Conservation (phyloP, 2,797 vertebrate genomes). For the Scleropages formosus region DNA sequence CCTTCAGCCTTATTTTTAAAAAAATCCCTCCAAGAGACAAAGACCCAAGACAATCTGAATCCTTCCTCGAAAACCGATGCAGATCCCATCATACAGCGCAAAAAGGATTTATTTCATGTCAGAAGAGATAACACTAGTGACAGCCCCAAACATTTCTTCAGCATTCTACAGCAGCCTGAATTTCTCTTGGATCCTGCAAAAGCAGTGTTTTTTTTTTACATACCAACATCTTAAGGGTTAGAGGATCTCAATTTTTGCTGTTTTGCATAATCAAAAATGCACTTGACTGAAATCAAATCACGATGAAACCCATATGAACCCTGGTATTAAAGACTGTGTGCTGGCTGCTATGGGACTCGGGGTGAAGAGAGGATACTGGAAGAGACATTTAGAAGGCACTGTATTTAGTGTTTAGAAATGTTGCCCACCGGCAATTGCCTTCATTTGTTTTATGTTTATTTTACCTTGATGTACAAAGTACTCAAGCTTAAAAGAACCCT, state of each 20-base stretch:
- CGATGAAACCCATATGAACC: background rate
- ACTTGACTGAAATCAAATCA: slow-evolving; percentile 1
- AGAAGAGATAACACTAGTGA: background rate
- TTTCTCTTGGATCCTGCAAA: background rate
- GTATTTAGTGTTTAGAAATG: background rate
- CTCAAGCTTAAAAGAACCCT: background rate
- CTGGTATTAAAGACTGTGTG: background rate
- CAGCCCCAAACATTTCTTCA: background rate
- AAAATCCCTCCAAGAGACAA: background rate
- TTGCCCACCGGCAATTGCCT: background rate
- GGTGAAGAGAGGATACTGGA: background rate
- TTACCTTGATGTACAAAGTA: slow-evolving; percentile 14
- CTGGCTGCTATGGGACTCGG: background rate
- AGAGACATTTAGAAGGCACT: background rate
- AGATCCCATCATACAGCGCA: background rate
- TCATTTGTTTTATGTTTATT: slow-evolving; percentile 15
- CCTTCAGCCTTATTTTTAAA: background rate
- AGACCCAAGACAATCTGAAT: background rate
- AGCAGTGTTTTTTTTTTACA: background rate
- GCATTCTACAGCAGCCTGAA: slow-evolving; percentile 2
- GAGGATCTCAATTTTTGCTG: background rate
- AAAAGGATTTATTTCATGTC: background rate
- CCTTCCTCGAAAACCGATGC: background rate
- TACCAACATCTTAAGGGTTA: background rate
- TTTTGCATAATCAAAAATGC: slow-evolving; percentile 1